Evolutionary conservation across 2,113 vertebrate genomes (phyloP), one percentile per base, ranked within the genome.

Genomic region (Drymodes brunneopygia): DNA sequence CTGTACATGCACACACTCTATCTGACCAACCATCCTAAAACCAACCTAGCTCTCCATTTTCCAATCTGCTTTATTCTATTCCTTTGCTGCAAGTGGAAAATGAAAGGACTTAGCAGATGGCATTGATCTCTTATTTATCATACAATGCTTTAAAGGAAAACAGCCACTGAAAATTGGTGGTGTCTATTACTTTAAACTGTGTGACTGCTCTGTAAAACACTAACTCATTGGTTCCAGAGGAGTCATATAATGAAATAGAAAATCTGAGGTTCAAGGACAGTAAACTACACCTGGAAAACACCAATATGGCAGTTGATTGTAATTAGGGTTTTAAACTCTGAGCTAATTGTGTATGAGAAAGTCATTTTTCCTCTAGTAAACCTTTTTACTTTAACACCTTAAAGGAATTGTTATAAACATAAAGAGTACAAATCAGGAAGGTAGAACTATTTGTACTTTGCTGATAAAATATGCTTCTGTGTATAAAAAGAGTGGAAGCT

Each of bases 381-480:
- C 48, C 12, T 69, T 74, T 75, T 73, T 65, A 48, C 75, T 71
- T 44, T 56, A 60, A 57, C 29, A n/a, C 56, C 56, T 44, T 83
- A 40, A 45, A 11, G 54, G 23, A 92, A 69, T 86, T 81, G 25
- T 73, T 65, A 64, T 36, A 70, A 82, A 86, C 58, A 48, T 36
- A n/a, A 50, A 77, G 42, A 74, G 81, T 17, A 17, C 15, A 11
- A 85, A 70, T 47, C 15, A 61, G 50, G 45, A 50, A 53, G 29
- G 42, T 74, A 69, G 61, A 80, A 64, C 44, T 80, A 48, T 65
- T 93, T 88, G 73, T 94, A 66, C 61, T 91, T 80, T 79, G 81
- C 54, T 93, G 72, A 91, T 48, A 75, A 94, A 97, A 97, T 92
- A 86, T 53, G 23, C 42, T 95, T 42, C 82, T 94, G 33, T 93